Conservation (phyloP, 2,888 invertebrate genomes). For the Drosophila melanosoma region DNA sequence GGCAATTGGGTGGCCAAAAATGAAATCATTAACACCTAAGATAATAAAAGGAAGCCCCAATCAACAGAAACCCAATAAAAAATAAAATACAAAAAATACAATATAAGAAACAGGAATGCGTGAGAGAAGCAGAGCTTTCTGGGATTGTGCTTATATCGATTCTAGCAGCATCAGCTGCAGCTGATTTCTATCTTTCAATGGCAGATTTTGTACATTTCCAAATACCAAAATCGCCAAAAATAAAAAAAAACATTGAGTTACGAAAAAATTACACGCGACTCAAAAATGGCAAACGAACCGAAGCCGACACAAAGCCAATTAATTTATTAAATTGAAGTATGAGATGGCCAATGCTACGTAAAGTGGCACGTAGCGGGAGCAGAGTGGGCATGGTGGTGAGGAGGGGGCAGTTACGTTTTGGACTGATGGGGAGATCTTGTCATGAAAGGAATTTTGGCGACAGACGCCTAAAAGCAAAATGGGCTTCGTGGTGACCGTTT, state of each 20-base stretch:
- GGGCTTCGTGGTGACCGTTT: constrained; percentile 81
- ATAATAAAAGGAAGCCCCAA: constrained; percentile 69
- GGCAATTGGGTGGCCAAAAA: constrained; percentile 84
- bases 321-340: constrained; percentile 85
- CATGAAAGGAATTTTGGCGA: constrained; percentile 83
- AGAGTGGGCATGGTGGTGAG: not conserved
- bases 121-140: constrained; percentile 46
- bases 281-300: constrained; percentile 56
- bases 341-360: constrained; percentile 54
- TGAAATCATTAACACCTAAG: constrained; percentile 85
- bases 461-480: constrained; percentile 82
- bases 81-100: not conserved
- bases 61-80: constrained; percentile 37
- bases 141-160: constrained; percentile 1
- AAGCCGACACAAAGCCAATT: constrained; percentile 83
- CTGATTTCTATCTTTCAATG: constrained; percentile 83
- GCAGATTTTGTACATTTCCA: constrained; percentile 80
- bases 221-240: constrained; percentile 39
- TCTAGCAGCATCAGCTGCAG: constrained; percentile 25
- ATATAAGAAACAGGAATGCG: constrained; percentile 67
- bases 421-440: constrained; percentile 43
- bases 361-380: constrained; percentile 31
- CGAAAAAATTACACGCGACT: constrained; percentile 38
- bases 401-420: constrained; percentile 15
- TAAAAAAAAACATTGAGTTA: constrained; percentile 14